Evolutionary conservation across 2,797 vertebrate species (phyloP), one percentile per base, ranked within the genome.

Genomic region (Dipus sagitta): DNA sequence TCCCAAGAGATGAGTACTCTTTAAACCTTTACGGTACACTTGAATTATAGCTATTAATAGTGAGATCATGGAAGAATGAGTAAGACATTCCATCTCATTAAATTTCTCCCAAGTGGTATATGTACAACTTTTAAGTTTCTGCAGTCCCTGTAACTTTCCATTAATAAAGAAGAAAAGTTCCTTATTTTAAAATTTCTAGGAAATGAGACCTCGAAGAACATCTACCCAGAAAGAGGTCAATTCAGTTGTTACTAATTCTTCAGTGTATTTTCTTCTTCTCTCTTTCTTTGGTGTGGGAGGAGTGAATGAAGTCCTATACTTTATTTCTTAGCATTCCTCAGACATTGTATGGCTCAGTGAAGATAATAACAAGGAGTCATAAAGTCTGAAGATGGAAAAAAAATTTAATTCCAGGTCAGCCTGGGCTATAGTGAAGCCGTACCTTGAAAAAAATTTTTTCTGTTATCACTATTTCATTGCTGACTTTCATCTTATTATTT

Each of bases 21-120:
- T 91, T 94, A 83, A 95, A 93, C 38, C 62, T 94, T 95, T 93
- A 90, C 88, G 91, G 26, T 85, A 21, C 30, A 34, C 68, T 95
- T 87, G 75, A 94, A 94, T 91, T 97, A 88, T 6, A 94, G 93
- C 86, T 95, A 96, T 96, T 95, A 96, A 94, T 90, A 95, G 76
- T 91, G 78, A 95, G 80, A 83, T 88, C 91, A 90, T 15, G 83
- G 85, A 90, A 96, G 58, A 92, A 79, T 96, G 90, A 96, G 77
- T 96, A 94, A 96, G 84, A 83, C 62, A 94, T 96, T 95, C 91
- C 93, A 94, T 58, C 23, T 92, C 54, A 80, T 94, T 88, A 90
- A 94, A 94, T 78, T 70, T 85, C 87, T 97, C 84, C 94, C 95
- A 96, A 75, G 75, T 93, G 87, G 83, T 81, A 52, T 60, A 92